phyloP scores from a whole-genome alignment of 1,140 invertebrate species.

The Onthophagus taurus region DNA sequence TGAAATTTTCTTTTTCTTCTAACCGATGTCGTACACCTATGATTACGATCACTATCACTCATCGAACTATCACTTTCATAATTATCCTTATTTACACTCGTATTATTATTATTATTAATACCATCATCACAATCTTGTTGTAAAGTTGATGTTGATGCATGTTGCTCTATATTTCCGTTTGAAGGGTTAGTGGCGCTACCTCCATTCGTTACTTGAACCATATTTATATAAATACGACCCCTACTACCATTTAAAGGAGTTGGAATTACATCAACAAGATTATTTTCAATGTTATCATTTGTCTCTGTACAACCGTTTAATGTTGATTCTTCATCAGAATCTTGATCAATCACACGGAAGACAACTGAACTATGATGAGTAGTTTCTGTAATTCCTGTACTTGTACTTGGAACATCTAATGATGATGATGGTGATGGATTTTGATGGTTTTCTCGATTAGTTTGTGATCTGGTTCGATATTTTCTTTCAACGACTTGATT shows the following conservation, averaged over 20 bases:
- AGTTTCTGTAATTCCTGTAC: constrained; percentile 41
- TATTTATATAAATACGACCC: constrained; percentile 42
- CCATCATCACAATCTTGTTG: constrained; percentile 36
- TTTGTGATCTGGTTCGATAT: constrained; percentile 25
- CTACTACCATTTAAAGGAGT: constrained; percentile 46
- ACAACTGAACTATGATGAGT: constrained; percentile 41
- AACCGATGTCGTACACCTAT: constrained; percentile 20
- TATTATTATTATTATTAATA: constrained; percentile 11
- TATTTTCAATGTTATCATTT: constrained; percentile 23
- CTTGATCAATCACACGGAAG: constrained; percentile 46
- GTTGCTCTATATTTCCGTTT: too few relatives aligned
- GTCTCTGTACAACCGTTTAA: constrained; percentile 24
- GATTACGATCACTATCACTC: constrained; percentile 31
- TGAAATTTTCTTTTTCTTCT: too few relatives aligned
- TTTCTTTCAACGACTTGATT: constrained; percentile 15
- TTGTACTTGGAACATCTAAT: constrained; percentile 44
- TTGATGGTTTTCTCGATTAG: constrained; percentile 22
- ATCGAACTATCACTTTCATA: constrained; percentile 4
- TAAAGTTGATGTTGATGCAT: too few relatives aligned
- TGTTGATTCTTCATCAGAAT: constrained; percentile 44
- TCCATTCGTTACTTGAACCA: constrained; percentile 35
- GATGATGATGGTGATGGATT: constrained; percentile 20
- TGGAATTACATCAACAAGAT: constrained; percentile 44
- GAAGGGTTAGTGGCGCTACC: too few relatives aligned
- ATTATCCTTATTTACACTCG: too few relatives aligned